phyloP scores from a whole-genome alignment of 2,113 vertebrate genomes.

The Xiphophorus hellerii region DNA sequence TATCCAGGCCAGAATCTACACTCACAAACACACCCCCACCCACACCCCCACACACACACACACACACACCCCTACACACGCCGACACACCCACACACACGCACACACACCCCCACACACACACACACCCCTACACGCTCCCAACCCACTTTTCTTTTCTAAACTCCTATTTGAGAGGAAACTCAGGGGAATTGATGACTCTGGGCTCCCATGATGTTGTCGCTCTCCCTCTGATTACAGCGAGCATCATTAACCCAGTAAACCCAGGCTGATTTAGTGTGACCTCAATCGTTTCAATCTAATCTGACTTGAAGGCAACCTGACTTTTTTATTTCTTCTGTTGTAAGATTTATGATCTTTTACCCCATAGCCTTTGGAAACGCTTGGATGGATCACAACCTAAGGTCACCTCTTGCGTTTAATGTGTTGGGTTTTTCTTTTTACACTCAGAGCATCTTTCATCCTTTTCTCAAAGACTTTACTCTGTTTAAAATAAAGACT shows the following conservation, averaged over 20 bases:
- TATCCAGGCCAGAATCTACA: constrained; percentile 60
- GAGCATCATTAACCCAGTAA: constrained; percentile 28
- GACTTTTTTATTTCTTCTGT: not conserved
- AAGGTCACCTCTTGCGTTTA: no score
- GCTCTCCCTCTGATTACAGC: constrained; percentile 13
- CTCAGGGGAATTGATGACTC: constrained; percentile 52
- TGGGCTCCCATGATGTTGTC: constrained; percentile 17
- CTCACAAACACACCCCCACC: constrained; percentile 28
- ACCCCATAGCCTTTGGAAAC: no score
- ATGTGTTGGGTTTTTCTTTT: not conserved
- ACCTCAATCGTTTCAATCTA: constrained; percentile 10
- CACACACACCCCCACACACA: no score
- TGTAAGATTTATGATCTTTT: not conserved
- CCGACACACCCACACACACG: no score
- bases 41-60: constrained; percentile 28
- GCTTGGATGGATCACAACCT: no score
- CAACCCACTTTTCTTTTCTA: constrained; percentile 57
- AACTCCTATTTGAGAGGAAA: constrained; percentile 49
- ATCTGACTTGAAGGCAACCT: constrained; percentile 3
- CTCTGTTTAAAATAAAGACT: not conserved
- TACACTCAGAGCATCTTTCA: not conserved
- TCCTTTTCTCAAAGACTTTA: not conserved
- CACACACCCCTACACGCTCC: constrained; percentile 1
- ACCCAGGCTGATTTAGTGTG: constrained; percentile 26
- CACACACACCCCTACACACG: not conserved